Evolutionary conservation across 2,797 vertebrate genomes (phyloP), one percentile per base, ranked within the genome.

Genomic region (Myripristis murdjan): DNA sequence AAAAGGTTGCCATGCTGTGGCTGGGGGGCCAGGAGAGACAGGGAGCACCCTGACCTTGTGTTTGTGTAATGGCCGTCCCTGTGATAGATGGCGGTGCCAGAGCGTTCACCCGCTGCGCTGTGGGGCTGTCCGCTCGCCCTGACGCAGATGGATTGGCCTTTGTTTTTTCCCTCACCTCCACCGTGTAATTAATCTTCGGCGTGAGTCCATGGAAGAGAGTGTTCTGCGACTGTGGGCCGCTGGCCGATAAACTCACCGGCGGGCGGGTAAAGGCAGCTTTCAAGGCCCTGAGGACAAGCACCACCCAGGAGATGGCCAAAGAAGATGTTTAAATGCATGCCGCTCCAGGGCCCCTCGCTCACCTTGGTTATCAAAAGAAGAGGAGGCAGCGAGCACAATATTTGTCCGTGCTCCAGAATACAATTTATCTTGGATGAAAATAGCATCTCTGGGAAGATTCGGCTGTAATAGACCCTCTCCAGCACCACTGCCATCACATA

Each of bases 111-210:
- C 56, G 80, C 88, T 78, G 90, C 64, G 49, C 89, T 56, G 52
- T 67, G 77, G 88, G 77, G 74, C 84, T 88, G 92, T 93, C 93
- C 92, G 84, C 89, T 90, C 70, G 85, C 80, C 85, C 83, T 86
- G 91, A 93, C 90, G 24, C 90, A 91, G 94, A 95, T 92, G 87
- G 89, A 95, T 94, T 69, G 86, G 88, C 81, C 91, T 92, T 93
- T 94, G 90, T 93, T 92, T 92, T 83, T 77, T 72, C 61, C 74
- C 64, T 82, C 84, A 91, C 92, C 86, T 93, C 81, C 58, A 37
- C 87, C n/a, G 74, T 74, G 84, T 90, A 89, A 95, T 95, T 92
- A 91, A 94, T 95, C 94, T 94, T 91, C 77, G 71, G 54, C 31
- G 64, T 0, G 61, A 82, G 87, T 87, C 84, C 72, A 77, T 81